These are phyloP conservation scores for Pentalonia nigronervosa DNA, from an alignment of 1,140 invertebrate species.

Conservation along the genomic window DNA sequence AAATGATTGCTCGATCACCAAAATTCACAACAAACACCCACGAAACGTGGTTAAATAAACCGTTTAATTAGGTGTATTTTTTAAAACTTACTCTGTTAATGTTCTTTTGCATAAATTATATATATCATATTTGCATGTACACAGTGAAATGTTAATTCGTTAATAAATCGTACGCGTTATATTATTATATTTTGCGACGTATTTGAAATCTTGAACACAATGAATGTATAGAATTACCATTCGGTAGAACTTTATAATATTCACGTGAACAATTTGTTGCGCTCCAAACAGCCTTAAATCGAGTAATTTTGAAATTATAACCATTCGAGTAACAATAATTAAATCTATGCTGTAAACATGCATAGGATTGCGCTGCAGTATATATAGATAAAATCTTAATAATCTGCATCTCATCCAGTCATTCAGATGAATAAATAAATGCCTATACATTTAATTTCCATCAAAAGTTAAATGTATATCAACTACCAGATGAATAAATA, in stretches of 20 bases:
- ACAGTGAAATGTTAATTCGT: background rate
- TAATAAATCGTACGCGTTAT: background rate
- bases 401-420: background rate
- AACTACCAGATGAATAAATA: background rate
- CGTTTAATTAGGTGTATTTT: too few relatives aligned
- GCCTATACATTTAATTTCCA: background rate
- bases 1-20: too few relatives aligned
- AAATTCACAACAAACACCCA: too few relatives aligned
- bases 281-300: background rate
- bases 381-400: background rate
- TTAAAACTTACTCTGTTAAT: too few relatives aligned
- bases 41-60: too few relatives aligned
- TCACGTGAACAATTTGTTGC: background rate
- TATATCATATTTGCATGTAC: background rate
- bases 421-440: background rate
- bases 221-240: background rate
- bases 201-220: background rate
- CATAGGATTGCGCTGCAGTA: background rate
- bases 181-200: background rate
- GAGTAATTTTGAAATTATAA: slow-evolving; percentile 2
- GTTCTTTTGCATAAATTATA: background rate
- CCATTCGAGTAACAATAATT: background rate
- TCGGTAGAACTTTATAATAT: background rate
- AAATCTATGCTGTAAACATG: background rate
- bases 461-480: background rate